Conservation (phyloP, 2,113 vertebrate genomes). For the Syngnathus scovelli region DNA sequence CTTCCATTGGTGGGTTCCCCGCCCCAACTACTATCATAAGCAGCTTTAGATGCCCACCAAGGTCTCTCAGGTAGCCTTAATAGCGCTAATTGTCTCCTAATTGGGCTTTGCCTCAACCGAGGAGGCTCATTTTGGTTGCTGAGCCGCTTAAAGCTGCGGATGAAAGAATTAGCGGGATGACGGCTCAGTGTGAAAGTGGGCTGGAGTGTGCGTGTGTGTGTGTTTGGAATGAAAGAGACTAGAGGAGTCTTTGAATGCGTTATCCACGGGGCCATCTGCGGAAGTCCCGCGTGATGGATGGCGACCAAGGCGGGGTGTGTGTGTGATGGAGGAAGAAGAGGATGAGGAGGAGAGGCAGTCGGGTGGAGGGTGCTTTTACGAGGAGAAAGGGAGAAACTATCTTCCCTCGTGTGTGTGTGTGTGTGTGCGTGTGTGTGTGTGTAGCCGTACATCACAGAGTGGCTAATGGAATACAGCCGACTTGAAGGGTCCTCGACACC, state of each 20-base stretch:
- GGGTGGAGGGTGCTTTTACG: conserved; percentile 40
- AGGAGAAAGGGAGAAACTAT: conserved; percentile 23
- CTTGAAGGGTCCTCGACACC: conserved; percentile 57
- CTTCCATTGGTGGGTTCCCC: conserved; percentile 16
- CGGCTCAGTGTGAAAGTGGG: conserved; percentile 1
- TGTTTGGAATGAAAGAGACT: conserved; percentile 17
- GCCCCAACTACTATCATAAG: background rate
- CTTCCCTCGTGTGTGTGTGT: conserved; percentile 26
- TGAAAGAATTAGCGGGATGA: conserved; percentile 22
- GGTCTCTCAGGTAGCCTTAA: conserved; percentile 50
- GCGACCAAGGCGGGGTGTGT: conserved; percentile 54
- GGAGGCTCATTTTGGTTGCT: conserved; percentile 25
- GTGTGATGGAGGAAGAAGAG: conserved; percentile 49
- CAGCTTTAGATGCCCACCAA: background rate
- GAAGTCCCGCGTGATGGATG: conserved; percentile 57
- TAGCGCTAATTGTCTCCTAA: conserved; percentile 48
- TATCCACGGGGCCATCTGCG: conserved; percentile 45
- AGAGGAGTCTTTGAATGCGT: conserved; percentile 3
- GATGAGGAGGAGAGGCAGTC: conserved; percentile 31
- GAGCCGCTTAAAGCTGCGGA: conserved; percentile 23
- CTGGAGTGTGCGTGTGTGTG: conserved; percentile 12
- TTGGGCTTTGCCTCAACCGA: conserved; percentile 31
- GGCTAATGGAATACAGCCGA: conserved; percentile 61
- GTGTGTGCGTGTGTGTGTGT: conserved; percentile 8
- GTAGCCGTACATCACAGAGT: conserved; percentile 56